Evolutionary conservation across 2,797 vertebrate species (phyloP).

Genomic region (Hydrolagus colliei): DNA sequence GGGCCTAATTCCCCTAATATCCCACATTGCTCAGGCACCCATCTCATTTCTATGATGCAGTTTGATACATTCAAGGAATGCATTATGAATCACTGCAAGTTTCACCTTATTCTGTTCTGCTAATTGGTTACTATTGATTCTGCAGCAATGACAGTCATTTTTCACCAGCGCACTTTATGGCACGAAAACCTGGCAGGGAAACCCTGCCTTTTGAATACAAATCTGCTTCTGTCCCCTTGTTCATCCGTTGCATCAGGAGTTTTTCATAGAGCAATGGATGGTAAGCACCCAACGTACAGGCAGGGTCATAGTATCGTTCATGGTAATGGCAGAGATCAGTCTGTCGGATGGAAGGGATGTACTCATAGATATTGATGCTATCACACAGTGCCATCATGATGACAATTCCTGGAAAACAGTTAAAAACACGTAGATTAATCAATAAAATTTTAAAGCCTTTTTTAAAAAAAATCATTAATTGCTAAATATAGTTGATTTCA

Average conservation of each 20-base stretch:
- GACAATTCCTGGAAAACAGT: conserved; percentile 69
- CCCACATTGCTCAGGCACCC: too few species aligned
- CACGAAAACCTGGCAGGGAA: conserved; percentile 78
- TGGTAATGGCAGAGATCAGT: conserved; percentile 96
- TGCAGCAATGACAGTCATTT: not conserved
- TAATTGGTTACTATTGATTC: not conserved
- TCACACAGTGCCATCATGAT: conserved; percentile 93
- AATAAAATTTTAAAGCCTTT: not conserved
- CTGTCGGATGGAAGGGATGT: conserved; percentile 86
- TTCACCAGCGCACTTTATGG: conserved; percentile 60
- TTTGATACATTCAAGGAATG: too few species aligned
- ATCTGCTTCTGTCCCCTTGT: conserved; percentile 70
- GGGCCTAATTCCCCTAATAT: too few species aligned
- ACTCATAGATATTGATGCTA: conserved; percentile 87
- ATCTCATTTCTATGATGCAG: too few species aligned
- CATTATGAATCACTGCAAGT: too few species aligned
- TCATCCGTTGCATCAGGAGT: conserved; percentile 83
- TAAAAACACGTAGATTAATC: conserved; percentile 25
- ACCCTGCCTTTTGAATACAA: conserved; percentile 79
- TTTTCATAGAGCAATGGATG: conserved; percentile 95
- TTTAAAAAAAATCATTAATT: too few species aligned
- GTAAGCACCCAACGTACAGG: conserved; percentile 92
- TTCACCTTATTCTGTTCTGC: not conserved
- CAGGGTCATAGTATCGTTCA: conserved; percentile 85
- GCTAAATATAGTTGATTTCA: too few species aligned